Conservation (phyloP, 1,140 invertebrate genomes). For the Hycleus phaleratus region DNA sequence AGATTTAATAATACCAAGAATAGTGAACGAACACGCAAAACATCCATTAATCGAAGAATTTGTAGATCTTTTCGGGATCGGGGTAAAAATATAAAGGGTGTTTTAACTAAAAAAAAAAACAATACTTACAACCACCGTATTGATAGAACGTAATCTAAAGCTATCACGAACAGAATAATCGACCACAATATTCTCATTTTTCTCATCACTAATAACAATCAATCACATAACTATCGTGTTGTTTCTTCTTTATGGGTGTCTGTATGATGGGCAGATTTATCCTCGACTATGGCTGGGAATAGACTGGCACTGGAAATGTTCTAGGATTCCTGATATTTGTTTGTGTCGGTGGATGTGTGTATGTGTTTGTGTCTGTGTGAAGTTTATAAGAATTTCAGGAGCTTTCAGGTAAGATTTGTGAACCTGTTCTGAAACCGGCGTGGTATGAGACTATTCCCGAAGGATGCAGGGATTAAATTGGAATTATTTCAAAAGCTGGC, state of each 20-base stretch:
- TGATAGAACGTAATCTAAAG: not conserved
- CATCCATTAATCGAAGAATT: no score
- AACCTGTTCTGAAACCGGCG: not conserved
- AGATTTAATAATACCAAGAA: no score
- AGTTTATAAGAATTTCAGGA: slow-evolving; percentile 7
- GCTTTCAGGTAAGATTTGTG: slow-evolving; percentile 4
- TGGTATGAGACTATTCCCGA: no score
- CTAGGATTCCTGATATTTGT: no score
- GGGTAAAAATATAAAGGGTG: not conserved
- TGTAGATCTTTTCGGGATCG: no score
- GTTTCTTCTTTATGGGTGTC: not conserved
- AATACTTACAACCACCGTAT: slow-evolving; percentile 16
- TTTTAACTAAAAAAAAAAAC: not conserved
- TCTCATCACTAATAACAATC: not conserved
- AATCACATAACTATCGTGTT: not conserved
- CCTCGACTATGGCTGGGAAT: slow-evolving; percentile 8
- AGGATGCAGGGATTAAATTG: no score
- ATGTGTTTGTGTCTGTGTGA: not conserved
- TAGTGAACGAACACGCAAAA: no score
- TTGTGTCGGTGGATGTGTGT: no score
- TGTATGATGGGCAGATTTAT: not conserved
- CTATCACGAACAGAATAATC: not conserved
- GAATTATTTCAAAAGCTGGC: no score
- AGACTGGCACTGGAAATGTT: slow-evolving; percentile 4
- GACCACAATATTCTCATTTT: slow-evolving; percentile 8